Evolutionary conservation across 2,797 vertebrate species (phyloP).

Genomic region (Sebastes oblongus): DNA sequence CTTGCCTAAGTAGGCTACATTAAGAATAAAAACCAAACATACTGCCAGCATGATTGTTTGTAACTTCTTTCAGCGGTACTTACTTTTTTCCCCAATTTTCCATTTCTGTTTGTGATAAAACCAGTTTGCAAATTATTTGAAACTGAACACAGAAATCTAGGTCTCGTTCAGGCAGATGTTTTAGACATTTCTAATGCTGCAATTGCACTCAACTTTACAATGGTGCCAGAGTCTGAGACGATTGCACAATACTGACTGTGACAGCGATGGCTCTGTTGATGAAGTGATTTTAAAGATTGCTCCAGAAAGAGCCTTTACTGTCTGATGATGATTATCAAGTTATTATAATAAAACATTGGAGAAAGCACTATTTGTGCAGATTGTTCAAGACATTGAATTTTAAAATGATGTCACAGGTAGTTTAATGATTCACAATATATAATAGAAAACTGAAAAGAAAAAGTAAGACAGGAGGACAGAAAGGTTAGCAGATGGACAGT

Average conservation of each 20-base stretch:
- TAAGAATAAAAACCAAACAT: neutral
- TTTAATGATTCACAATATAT: neutral
- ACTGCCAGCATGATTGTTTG: neutral
- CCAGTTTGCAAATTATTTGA: neutral
- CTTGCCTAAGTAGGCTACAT: neutral
- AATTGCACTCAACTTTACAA: neutral
- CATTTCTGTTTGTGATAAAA: neutral
- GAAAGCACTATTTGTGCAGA: neutral
- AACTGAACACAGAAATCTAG: neutral
- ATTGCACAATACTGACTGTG: neutral
- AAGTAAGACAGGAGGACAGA: neutral
- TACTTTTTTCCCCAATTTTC: neutral
- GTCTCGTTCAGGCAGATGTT: neutral
- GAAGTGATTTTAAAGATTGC: neutral
- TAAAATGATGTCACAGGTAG: neutral
- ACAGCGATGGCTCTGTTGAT: conserved; percentile 14
- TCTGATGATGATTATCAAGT: neutral
- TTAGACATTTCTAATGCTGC: neutral
- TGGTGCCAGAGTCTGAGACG: neutral
- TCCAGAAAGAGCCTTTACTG: neutral
- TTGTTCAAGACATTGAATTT: neutral
- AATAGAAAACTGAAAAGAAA: neutral
- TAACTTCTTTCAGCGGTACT: neutral
- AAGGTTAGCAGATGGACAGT: neutral
- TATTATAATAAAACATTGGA: neutral